Base-by-base conservation (phyloP, 2,113 vertebrate genomes). In the Apodemus sylvaticus region DNA sequence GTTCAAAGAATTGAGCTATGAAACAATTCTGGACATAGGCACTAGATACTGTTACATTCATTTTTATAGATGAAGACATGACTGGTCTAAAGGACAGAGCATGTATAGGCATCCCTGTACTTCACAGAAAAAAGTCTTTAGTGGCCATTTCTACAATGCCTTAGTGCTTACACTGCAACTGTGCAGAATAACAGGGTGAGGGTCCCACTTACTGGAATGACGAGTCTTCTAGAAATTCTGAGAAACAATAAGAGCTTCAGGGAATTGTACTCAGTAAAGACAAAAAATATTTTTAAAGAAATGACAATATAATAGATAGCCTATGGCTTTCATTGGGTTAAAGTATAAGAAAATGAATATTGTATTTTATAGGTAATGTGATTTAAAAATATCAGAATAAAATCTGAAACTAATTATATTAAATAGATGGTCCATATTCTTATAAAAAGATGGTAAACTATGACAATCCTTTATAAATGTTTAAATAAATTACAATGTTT, bases 391-490 rank as follows among this genome's bases (percentile, higher is more conserved):
- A 64, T 39, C 66, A 68, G 45, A 82, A 90, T 66, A 88, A 79
- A 93, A 48, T 31, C 42, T 36, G 8, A 55, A 82, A 51, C 5
- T 77, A 60, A 62, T 94, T 97, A 55, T 86, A 34, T 94, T 94
- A 97, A 98, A 89, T 81, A 90, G 78, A 74, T 70, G 64, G 0
- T n/a, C 36, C 8, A 93, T 45, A 64, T 93, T 96, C 39, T 89
- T 29, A 68, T 22, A 86, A 64, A 86, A 73, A 91, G 74, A 45
- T 53, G 36, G 20, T 22, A 94, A 1, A 70, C 0, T 4, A 82
- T 79, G 85, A 64, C 34, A 86, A 55, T 36, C 31, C 60, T 85
- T 34, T 68, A 95, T 9, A 91, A 94, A 82, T 45, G 36, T 8
- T 83, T 31, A 83, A 93, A 74, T 58, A 90, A n/a, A n/a, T n/a